Evolutionary conservation across 2,888 invertebrate species (phyloP).

Genomic region (Andrena dorsata): DNA sequence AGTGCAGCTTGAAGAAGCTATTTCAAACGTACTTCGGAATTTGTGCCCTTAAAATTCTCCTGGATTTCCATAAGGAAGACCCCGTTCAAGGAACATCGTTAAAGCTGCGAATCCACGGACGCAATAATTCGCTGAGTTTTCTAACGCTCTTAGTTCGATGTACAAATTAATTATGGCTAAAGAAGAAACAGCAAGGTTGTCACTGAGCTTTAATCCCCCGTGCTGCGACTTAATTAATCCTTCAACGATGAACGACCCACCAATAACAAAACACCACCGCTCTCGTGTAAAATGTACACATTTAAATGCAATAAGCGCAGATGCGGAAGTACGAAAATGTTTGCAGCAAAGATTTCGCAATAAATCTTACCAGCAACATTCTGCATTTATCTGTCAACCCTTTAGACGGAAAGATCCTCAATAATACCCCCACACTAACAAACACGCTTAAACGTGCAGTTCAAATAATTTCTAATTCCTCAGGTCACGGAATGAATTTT

Average conservation of each 20-base stretch:
- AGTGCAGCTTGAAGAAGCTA: too few relatives aligned
- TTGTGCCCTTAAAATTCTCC: too few relatives aligned
- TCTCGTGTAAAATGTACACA: too few relatives aligned
- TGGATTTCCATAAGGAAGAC: too few relatives aligned
- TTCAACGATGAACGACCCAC: neutral
- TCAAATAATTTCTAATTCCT: too few relatives aligned
- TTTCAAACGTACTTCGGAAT: too few relatives aligned
- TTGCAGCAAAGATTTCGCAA: too few relatives aligned
- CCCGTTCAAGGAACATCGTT: neutral
- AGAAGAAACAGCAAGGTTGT: constrained; percentile 16
- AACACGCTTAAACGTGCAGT: too few relatives aligned
- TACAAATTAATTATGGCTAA: constrained; percentile 19
- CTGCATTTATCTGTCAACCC: neutral
- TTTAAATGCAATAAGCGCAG: too few relatives aligned
- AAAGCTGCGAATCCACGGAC: neutral
- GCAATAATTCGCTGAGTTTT: neutral
- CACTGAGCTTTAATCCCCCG: constrained; percentile 1
- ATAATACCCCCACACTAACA: neutral
- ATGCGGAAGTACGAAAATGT: too few relatives aligned
- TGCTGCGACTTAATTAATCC: constrained; percentile 21
- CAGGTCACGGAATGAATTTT: too few relatives aligned
- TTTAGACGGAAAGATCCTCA: neutral
- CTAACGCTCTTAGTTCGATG: constrained; percentile 3
- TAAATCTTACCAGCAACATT: too few relatives aligned
- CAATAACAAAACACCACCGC: constrained; percentile 4